Evolutionary conservation across 1,140 invertebrate species (phyloP).

Genomic region (Drosophila suzukii): DNA sequence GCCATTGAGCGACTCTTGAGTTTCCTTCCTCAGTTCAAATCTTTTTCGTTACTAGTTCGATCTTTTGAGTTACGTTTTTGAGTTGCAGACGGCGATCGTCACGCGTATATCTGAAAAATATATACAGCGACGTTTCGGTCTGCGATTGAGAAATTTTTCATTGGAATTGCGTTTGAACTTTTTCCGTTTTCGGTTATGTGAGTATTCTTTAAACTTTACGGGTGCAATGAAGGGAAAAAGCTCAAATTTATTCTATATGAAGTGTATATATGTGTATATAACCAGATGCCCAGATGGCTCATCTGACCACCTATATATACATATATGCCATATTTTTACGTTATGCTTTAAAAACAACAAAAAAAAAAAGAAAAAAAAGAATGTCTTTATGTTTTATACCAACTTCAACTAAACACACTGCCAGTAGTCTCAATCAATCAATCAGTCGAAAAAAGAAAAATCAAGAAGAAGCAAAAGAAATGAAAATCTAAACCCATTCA

Average conservation of each 20-base stretch:
- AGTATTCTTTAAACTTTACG: conserved; percentile 63
- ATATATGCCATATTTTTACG: conserved; percentile 43
- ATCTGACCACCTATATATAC: conserved; percentile 46
- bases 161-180: conserved; percentile 54
- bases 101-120: neutral
- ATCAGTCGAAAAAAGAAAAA: conserved; percentile 38
- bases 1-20: conserved; percentile 31
- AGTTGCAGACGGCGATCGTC: conserved; percentile 20
- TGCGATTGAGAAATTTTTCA: conserved; percentile 37
- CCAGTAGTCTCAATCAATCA: conserved; percentile 71
- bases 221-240: conserved; percentile 84
- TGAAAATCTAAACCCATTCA: conserved; percentile 70
- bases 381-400: conserved; percentile 45
- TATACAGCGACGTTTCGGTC: conserved; percentile 3
- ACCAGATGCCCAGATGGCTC: conserved; percentile 5
- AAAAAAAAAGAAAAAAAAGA: conserved; percentile 18
- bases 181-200: conserved; percentile 54
- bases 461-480: conserved; percentile 52
- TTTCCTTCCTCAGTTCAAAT: conserved; percentile 25
- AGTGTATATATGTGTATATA: conserved; percentile 47
- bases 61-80: conserved; percentile 37
- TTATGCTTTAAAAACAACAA: conserved; percentile 45
- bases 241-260: conserved; percentile 72
- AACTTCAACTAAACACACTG: conserved; percentile 75
- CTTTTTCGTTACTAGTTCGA: conserved; percentile 18